phyloP scores from a whole-genome alignment of 2,113 vertebrate species.

The Progne subis region DNA sequence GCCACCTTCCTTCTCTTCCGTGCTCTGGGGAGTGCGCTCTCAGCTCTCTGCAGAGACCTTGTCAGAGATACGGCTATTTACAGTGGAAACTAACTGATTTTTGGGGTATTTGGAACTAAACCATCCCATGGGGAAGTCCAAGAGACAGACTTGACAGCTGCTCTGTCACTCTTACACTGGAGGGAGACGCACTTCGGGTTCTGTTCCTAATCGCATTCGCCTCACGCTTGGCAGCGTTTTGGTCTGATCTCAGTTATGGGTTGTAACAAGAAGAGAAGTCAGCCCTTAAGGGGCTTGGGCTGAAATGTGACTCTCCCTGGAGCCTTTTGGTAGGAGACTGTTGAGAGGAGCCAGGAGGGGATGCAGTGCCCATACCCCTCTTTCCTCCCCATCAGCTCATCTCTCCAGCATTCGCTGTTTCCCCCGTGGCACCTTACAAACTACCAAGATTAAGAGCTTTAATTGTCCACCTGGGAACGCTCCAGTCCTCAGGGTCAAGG shows the following conservation, averaged over 20 bases:
- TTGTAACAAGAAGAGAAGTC: slow-evolving; percentile 31
- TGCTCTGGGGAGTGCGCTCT: not conserved
- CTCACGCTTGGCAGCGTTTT: not conserved
- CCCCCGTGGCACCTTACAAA: not conserved
- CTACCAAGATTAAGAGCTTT: not conserved
- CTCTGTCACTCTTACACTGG: not conserved
- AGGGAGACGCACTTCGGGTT: not conserved
- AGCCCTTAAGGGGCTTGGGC: not conserved
- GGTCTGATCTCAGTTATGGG: slow-evolving; percentile 6
- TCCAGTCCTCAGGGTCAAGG: not conserved
- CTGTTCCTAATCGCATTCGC: not conserved
- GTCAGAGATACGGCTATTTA: not conserved
- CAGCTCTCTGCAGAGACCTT: not conserved
- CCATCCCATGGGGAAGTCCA: not conserved
- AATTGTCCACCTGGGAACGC: not conserved
- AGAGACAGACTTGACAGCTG: slow-evolving; percentile 7
- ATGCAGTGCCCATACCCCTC: not conserved
- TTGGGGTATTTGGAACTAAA: not conserved
- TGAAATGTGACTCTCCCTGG: slow-evolving; percentile 41
- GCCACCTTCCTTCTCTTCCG: not conserved
- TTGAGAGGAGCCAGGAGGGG: not conserved
- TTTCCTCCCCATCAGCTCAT: not conserved
- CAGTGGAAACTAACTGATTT: not conserved
- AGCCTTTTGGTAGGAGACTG: not conserved
- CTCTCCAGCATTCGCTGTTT: not conserved